Evolutionary conservation across 2,888 invertebrate species (phyloP).

Genomic region (Brassicogethes aeneus): DNA sequence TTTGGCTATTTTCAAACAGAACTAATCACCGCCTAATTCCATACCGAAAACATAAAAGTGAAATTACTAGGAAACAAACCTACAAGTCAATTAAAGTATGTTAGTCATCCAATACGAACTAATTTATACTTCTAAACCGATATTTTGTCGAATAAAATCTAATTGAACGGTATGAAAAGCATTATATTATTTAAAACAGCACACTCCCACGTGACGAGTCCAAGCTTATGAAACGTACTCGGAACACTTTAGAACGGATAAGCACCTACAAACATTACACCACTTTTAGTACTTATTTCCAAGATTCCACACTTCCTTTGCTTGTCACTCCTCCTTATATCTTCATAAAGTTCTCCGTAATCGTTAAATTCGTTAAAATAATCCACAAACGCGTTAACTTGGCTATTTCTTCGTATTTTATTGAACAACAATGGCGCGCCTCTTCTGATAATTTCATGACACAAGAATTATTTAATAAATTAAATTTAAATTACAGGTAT

Average conservation of each 20-base stretch:
- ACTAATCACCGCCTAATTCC: conserved; percentile 34
- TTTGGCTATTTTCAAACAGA: conserved; percentile 11
- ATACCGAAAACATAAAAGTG: conserved; percentile 24
- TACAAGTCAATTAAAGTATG: too few relatives aligned
- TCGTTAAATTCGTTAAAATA: neutral
- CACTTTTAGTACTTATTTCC: conserved; percentile 34
- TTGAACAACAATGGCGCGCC: conserved; percentile 42
- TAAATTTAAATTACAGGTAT: too few relatives aligned
- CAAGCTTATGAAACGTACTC: conserved; percentile 35
- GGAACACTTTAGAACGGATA: conserved; percentile 28
- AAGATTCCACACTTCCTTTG: conserved; percentile 10
- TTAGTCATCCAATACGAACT: too few relatives aligned
- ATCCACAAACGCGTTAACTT: conserved; percentile 3
- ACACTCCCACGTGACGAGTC: conserved; percentile 34
- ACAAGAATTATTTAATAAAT: too few relatives aligned
- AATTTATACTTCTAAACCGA: too few relatives aligned
- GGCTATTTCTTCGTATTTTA: conserved; percentile 28
- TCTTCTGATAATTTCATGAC: too few relatives aligned
- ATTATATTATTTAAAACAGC: too few relatives aligned
- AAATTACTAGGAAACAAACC: conserved; percentile 7
- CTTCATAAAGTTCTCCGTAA: neutral
- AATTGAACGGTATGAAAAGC: too few relatives aligned
- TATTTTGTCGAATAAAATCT: too few relatives aligned
- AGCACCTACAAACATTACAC: conserved; percentile 41
- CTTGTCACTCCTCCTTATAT: neutral